A percentile compares a stretch with the other conserved stretches of the same genome.
phyloP scores from a whole-genome alignment of 2,797 vertebrate genomes.

The Acanthornis magna region DNA sequence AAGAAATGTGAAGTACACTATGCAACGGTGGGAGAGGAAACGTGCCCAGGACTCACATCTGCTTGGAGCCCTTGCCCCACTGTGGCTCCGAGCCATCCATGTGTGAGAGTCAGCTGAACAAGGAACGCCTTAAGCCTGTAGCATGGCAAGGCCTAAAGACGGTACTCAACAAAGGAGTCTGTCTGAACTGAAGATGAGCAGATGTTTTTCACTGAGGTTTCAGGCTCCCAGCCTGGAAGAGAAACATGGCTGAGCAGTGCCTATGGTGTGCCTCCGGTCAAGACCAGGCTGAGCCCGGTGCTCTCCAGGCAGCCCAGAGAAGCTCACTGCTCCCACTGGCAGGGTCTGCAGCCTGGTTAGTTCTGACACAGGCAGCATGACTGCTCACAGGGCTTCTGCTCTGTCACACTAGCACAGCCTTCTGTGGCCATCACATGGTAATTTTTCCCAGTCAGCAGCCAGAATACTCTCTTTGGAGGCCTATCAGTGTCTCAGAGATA shows the following conservation, averaged over 20 bases:
- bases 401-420: neutral
- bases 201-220: neutral
- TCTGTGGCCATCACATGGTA: neutral
- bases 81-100: accelerated
- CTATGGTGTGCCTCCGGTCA: neutral
- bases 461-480: neutral
- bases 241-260: neutral
- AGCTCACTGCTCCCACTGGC: accelerated
- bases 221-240: accelerated
- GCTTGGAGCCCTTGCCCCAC: neutral
- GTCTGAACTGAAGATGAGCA: neutral
- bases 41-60: neutral
- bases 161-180: neutral
- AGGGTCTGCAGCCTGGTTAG: neutral
- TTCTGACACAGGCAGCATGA: neutral
- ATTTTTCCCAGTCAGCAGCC: neutral
- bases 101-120: neutral
- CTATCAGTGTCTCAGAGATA: neutral
- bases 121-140: neutral
- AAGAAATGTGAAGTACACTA: neutral
- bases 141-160: neutral
- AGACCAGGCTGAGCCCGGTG: neutral
- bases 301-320: neutral
- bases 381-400: neutral
- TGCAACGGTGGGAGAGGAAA: neutral